Percentiles rank a stretch among this genome's conserved stretches.
Conservation (phyloP, 2,113 vertebrate species). For the Petrocephalus microphthalmus region DNA sequence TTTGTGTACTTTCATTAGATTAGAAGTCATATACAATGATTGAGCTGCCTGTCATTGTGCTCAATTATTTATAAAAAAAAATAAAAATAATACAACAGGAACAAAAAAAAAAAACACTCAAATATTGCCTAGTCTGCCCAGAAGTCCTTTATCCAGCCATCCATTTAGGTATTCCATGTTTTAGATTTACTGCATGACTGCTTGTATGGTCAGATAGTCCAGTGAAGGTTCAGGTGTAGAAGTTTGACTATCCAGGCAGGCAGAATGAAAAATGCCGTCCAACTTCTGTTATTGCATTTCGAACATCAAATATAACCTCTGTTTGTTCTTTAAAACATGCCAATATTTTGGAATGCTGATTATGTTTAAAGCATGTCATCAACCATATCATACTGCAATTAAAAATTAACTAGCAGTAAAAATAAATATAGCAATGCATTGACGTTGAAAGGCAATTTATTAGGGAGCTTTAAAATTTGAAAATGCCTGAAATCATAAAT, state of each 20-base stretch:
- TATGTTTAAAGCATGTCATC: not conserved
- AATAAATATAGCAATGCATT: not conserved
- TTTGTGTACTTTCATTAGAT: not conserved
- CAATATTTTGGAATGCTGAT: not conserved
- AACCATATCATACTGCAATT: not conserved
- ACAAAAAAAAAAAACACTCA: not conserved
- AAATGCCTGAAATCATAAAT: not conserved
- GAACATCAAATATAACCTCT: not conserved
- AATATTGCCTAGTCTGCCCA: not conserved
- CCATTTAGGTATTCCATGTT: not conserved
- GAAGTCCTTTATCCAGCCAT: not conserved
- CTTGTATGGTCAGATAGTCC: not conserved
- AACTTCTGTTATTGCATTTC: not conserved
- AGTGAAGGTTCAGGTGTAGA: not conserved
- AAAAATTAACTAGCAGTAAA: not conserved
- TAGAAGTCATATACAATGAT: not conserved
- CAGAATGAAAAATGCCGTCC: not conserved
- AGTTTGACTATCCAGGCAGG: not conserved
- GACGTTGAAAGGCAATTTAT: not conserved
- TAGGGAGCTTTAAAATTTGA: not conserved
- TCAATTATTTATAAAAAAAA: not conserved
- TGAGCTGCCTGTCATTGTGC: not conserved
- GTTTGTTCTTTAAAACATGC: not conserved
- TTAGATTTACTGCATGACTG: conserved; percentile 18
- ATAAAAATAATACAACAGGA: not conserved